Base-by-base conservation (phyloP, 2,113 vertebrate species). In the Poicephalus meyeri region DNA sequence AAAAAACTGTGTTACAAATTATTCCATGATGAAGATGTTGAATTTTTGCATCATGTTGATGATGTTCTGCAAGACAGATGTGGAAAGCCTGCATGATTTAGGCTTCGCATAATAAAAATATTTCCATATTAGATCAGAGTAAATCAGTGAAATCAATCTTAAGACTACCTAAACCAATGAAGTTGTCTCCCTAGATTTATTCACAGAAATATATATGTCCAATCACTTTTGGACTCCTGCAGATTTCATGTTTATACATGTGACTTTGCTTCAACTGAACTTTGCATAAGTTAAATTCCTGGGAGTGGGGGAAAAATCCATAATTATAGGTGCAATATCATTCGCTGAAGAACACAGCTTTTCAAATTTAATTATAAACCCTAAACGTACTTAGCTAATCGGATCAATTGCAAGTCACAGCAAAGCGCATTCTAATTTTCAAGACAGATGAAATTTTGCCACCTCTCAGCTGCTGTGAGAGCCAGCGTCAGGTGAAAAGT, bases 341-440 rank as follows among this genome's bases (percentile, higher is more conserved):
- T 91, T 93, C 0, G 0, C 73, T 81, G 91, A 95, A 91, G 85
- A 95, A 78, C 52, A 93, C 4, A 13, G 80, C 77, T 64, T 96
- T 82, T 83, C 83, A 89, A 95, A 94, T 96, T 89, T 95, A 95
- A 96, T 97, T 97, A 93, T 53, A 96, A 96, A 82, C 61, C 77
- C 88, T 92, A 83, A 96, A 96, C 0, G 3, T 86, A 86, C 82
- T 97, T 93, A 95, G 91, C 80, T 97, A 97, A 98, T 96, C 58
- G 6, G 91, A 98, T 98, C 96, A 96, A 97, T 95, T 97, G 91
- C 83, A 95, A 96, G 87, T 93, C 93, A 96, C 93, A 96, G 91
- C 91, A 96, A 96, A 97, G 83, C 65, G 76, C 91, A 91, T 95
- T 97, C 92, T 96, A 73, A 98, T 98, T 98, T 97, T 97, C 97